Base-by-base conservation (phyloP, 2,888 invertebrate species). In the Hoplodrina ambigua region DNA sequence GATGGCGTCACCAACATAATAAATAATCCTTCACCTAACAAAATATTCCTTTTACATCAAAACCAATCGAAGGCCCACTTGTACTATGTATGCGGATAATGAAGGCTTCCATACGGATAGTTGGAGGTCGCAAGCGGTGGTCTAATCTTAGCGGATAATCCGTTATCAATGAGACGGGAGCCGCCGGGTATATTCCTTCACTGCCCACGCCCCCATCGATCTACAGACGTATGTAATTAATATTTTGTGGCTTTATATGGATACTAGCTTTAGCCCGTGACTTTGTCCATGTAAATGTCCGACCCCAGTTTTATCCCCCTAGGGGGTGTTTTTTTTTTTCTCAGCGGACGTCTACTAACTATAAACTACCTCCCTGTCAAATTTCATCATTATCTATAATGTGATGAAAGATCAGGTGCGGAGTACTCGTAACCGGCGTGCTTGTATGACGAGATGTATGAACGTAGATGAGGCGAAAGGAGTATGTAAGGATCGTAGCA, bases 61-160 rank as follows among this genome's bases (percentile, higher is more conserved):
- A 81, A 79, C 70, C 82, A 84, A 85, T 84, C 85, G 83, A 76
- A 83, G 61, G 73, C 63, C 61, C 20, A 19, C 66, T 77, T 75
- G 71, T 25, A 61, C 58, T 76, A 83, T 62, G 75, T 85, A 85
- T 83, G 86, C 56, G 88, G 87, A 88, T 89, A 88, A 87, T 83
- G 83, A 78, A 78, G 65, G 85, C 78, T 87, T 82, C 85, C 81
- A 81, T 83, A 80, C 67, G 78, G 81, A 88, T 88, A 90, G 90
- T 89, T 90, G 89, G 87, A 87, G 87, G 86, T 86, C 88, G 88
- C 81, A 84, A 86, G 81, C 86, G 81, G 82, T 86, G 87, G 87
- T 89, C 90, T 92, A 92, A 93, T 93, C 91, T 90, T 86, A 72
- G 69, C 78, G 90, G 91, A 91, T 93, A 92, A 92, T 89, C 92